Evolutionary conservation across 1,140 invertebrate species (phyloP).

Genomic region (Formica selysi): DNA sequence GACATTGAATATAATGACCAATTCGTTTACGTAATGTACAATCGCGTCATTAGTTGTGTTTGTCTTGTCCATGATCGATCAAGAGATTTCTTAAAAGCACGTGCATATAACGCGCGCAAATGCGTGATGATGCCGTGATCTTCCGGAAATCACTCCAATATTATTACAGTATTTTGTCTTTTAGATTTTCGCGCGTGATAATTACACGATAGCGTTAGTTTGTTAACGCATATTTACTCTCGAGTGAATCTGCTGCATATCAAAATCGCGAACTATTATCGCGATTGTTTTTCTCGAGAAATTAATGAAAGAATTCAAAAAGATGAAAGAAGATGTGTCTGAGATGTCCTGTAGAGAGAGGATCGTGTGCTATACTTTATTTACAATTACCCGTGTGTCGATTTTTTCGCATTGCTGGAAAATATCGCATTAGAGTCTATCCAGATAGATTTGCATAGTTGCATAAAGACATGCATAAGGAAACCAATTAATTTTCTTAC

Average conservation of each 20-base stretch:
- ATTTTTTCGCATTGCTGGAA: neutral
- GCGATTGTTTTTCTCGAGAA: neutral
- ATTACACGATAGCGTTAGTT: neutral
- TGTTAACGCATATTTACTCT: neutral
- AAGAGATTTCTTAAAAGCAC: conserved; percentile 21
- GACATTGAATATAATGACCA: conserved; percentile 54
- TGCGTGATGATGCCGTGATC: neutral
- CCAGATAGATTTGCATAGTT: no score
- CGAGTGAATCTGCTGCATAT: neutral
- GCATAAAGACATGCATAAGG: no score
- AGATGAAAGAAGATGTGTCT: neutral
- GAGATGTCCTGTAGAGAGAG: neutral
- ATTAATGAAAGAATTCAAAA: neutral
- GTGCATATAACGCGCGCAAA: conserved; percentile 2
- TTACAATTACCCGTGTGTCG: neutral
- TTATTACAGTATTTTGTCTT: neutral
- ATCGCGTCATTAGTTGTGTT: neutral
- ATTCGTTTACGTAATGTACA: conserved; percentile 37
- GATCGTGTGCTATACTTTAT: neutral
- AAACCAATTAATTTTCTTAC: no score
- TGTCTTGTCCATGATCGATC: neutral
- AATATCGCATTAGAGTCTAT: neutral
- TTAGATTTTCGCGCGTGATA: neutral
- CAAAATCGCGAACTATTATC: neutral
- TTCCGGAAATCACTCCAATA: conserved; percentile 17